Percentiles rank a stretch among this genome's conserved stretches.
Conservation (phyloP, 2,113 vertebrate genomes). For the Trematocara nigrifrons region DNA sequence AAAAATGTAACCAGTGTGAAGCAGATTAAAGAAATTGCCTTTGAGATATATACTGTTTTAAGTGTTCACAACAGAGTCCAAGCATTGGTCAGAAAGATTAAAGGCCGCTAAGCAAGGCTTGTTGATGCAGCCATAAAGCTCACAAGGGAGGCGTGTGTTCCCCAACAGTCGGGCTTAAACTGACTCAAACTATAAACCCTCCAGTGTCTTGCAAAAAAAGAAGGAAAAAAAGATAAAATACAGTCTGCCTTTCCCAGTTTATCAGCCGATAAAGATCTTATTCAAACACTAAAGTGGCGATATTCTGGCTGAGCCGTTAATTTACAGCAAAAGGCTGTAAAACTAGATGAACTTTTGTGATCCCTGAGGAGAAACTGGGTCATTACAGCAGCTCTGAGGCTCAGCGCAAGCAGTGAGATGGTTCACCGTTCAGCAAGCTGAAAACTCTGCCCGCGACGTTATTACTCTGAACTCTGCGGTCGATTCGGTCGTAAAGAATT, state of each 20-base stretch:
- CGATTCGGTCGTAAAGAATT: background rate
- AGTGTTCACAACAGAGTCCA: background rate
- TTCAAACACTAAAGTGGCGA: background rate
- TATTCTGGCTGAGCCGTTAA: background rate
- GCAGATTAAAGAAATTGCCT: background rate
- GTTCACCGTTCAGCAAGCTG: background rate
- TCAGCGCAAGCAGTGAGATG: background rate
- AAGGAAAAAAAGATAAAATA: background rate
- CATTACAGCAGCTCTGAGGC: background rate
- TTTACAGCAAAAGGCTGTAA: background rate
- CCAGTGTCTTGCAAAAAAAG: background rate
- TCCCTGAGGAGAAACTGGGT: background rate
- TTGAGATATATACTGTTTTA: background rate
- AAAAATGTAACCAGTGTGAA: background rate
- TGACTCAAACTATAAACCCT: background rate
- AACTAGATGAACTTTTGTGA: background rate
- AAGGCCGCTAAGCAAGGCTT: background rate
- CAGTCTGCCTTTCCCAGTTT: background rate
- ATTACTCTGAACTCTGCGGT: background rate
- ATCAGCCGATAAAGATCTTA: background rate
- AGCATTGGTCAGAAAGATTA: background rate
- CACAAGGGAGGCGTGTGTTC: background rate
- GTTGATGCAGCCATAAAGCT: background rate
- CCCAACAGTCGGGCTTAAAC: background rate
- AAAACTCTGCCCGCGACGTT: background rate